A percentile compares a stretch with the other conserved stretches of the same genome.
Conservation (phyloP, 64 coral and sea anemone genomes). For the Stichodactyla mertensii region DNA sequence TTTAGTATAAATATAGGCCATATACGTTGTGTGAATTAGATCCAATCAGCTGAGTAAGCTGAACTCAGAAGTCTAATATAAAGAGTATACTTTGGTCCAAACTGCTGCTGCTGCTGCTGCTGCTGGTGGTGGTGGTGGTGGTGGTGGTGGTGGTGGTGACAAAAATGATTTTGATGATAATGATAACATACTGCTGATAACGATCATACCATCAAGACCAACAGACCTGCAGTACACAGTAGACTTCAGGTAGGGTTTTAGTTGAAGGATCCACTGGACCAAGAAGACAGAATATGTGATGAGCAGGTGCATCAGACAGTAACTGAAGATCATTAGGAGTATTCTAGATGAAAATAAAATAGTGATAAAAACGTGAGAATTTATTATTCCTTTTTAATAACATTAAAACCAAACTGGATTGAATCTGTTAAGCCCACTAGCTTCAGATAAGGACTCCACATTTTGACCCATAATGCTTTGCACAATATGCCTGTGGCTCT, state of each 20-base stretch:
- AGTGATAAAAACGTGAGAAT: background rate
- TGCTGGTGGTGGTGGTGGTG: background rate
- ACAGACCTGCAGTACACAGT: constrained; percentile 88
- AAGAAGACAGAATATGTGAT: constrained; percentile 95
- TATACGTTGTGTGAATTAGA: too few relatives aligned
- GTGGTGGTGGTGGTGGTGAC: background rate
- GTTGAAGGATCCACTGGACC: constrained; percentile 91
- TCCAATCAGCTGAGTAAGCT: too few relatives aligned
- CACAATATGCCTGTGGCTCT: too few relatives aligned
- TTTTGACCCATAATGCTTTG: too few relatives aligned
- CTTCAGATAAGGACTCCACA: too few relatives aligned
- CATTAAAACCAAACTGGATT: too few relatives aligned
- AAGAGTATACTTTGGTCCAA: too few relatives aligned
- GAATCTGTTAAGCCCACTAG: too few relatives aligned
- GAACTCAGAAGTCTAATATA: too few relatives aligned
- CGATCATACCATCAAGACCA: background rate
- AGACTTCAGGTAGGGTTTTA: constrained; percentile 81
- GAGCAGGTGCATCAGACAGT: constrained; percentile 92
- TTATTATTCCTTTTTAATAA: too few relatives aligned
- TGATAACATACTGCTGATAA: background rate
- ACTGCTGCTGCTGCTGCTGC: too few relatives aligned
- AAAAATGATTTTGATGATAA: background rate
- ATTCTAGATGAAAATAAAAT: constrained; percentile 49
- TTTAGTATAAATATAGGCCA: too few relatives aligned
- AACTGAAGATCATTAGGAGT: constrained; percentile 96